phyloP scores from a whole-genome alignment of 2,113 vertebrate genomes.

The Zosterops hypoxanthus region DNA sequence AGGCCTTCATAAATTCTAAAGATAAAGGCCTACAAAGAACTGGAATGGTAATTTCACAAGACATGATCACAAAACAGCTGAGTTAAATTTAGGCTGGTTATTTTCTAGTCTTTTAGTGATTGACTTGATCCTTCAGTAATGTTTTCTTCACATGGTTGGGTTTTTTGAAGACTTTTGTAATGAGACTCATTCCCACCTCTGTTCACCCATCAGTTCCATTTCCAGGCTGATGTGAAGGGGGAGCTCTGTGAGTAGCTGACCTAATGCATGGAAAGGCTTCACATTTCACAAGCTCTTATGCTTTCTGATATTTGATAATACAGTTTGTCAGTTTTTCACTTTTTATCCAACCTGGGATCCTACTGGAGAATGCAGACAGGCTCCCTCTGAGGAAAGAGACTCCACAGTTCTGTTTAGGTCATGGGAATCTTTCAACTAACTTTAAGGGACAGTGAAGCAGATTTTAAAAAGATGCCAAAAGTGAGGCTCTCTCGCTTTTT shows the following conservation, averaged over 20 bases:
- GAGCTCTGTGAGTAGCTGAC: conserved; percentile 12
- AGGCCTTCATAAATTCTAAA: not conserved
- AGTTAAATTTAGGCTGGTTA: not conserved
- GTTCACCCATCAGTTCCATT: conserved; percentile 15
- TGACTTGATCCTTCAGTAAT: not conserved
- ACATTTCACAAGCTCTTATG: conserved; percentile 11
- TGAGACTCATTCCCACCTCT: not conserved
- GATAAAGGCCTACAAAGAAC: not conserved
- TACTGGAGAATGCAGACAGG: not conserved
- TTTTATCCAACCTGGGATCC: not conserved
- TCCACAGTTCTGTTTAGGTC: not conserved
- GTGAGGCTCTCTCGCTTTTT: not conserved
- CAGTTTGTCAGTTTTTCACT: conserved; percentile 6
- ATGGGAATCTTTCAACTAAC: conserved; percentile 26
- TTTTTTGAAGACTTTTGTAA: not conserved
- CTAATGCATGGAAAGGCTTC: not conserved
- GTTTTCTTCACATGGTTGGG: not conserved
- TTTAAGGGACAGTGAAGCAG: not conserved
- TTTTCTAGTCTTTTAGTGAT: not conserved
- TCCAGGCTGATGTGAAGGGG: not conserved
- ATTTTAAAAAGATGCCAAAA: not conserved
- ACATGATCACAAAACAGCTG: not conserved
- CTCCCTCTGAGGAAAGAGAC: not conserved
- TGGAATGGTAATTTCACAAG: not conserved
- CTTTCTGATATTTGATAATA: conserved; percentile 10